Evolutionary conservation across 1,140 invertebrate genomes (phyloP).

Genomic region (Sitobion miscanthi): DNA sequence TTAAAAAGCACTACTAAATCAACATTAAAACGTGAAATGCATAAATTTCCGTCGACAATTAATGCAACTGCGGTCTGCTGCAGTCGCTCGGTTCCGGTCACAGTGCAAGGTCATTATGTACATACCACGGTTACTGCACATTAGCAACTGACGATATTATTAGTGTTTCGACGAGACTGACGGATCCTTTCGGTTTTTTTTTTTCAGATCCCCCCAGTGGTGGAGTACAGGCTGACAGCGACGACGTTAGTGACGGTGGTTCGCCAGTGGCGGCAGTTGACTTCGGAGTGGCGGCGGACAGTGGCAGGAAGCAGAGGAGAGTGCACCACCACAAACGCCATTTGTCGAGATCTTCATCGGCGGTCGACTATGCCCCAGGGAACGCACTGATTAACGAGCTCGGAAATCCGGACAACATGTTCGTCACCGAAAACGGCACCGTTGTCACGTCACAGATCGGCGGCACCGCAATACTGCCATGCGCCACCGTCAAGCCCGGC

Average conservation of each 20-base stretch:
- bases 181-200: neutral
- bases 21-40: too few relatives aligned
- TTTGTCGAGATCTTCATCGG: slow-evolving; percentile 46
- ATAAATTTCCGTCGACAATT: too few relatives aligned
- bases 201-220: neutral
- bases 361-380: neutral
- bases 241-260: neutral
- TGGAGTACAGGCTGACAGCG: too few relatives aligned
- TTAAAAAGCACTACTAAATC: too few relatives aligned
- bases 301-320: neutral
- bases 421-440: slow-evolving; percentile 81
- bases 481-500: slow-evolving; percentile 61
- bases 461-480: slow-evolving; percentile 79
- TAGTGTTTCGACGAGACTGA: neutral
- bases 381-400: slow-evolving; percentile 43
- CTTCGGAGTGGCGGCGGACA: neutral
- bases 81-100: too few relatives aligned
- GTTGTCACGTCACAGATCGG: slow-evolving; percentile 80
- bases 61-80: too few relatives aligned
- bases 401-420: slow-evolving; percentile 62
- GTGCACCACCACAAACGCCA: slow-evolving; percentile 50
- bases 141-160: too few relatives aligned
- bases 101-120: too few relatives aligned
- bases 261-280: neutral
- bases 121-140: too few relatives aligned